Conservation (phyloP, 1,140 invertebrate species). For the Acromyrmex heyeri region DNA sequence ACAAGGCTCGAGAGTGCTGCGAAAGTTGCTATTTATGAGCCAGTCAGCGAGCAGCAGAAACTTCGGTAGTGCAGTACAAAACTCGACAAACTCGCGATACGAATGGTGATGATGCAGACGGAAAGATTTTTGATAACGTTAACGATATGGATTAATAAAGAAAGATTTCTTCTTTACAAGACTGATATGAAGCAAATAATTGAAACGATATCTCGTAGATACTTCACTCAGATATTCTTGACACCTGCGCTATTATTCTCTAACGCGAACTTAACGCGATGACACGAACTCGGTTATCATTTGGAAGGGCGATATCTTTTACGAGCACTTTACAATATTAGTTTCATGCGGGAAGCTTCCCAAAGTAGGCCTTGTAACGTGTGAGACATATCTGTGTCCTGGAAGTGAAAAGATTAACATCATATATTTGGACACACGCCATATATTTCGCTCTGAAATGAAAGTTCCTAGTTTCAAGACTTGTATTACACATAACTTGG, state of each 20-base stretch:
- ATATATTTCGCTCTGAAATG: constrained; percentile 8
- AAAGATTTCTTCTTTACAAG: background rate
- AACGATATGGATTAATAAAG: background rate
- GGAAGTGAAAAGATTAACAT: constrained; percentile 39
- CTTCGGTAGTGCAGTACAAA: constrained; percentile 15
- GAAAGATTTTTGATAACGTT: constrained; percentile 32
- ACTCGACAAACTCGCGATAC: constrained; percentile 40
- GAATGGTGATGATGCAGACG: constrained; percentile 29
- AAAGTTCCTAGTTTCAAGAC: background rate
- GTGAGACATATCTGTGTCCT: constrained; percentile 29
- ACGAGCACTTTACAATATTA: constrained; percentile 49
- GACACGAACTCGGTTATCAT: constrained; percentile 27
- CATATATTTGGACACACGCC: background rate
- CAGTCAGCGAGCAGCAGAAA: constrained; percentile 42
- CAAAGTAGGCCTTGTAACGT: constrained; percentile 14
- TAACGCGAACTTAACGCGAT: constrained; percentile 27
- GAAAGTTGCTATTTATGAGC: constrained; percentile 57
- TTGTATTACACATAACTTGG: background rate
- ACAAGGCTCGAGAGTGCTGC: constrained; percentile 37
- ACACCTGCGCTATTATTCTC: constrained; percentile 4
- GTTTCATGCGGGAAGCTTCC: constrained; percentile 15
- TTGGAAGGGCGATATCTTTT: constrained; percentile 32
- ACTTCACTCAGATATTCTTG: background rate
- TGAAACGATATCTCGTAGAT: background rate
- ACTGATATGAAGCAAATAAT: background rate